phyloP scores from a whole-genome alignment of 2,113 vertebrate species.

The Gallinago media region DNA sequence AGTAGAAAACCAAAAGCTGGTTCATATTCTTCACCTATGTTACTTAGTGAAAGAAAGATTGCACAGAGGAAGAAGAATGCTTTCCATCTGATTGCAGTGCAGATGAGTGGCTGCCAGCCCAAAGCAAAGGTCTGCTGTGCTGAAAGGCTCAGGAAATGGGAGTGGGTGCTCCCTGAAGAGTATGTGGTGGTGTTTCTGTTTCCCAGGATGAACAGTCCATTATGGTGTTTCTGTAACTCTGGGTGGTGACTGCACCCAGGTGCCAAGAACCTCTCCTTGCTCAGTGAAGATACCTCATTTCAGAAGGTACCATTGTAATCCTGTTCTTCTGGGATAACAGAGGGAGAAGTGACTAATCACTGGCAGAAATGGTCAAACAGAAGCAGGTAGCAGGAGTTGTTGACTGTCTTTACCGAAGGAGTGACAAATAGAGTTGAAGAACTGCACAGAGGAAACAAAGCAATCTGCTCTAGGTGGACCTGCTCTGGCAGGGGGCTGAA shows the following conservation, averaged over 20 bases:
- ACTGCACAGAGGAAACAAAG: neutral
- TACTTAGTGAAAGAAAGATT: neutral
- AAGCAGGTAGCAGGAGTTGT: neutral
- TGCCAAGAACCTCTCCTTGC: neutral
- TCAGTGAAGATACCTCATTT: neutral
- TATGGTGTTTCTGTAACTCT: neutral
- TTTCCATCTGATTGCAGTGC: neutral
- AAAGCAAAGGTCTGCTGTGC: neutral
- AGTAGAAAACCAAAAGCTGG: neutral
- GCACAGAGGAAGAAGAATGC: neutral
- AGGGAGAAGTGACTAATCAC: neutral
- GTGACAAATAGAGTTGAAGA: neutral
- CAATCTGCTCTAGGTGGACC: no score
- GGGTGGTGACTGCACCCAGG: neutral
- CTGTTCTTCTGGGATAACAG: neutral
- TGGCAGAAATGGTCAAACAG: neutral
- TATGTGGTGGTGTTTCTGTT: neutral
- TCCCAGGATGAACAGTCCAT: neutral
- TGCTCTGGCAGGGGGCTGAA: no score
- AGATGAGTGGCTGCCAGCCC: neutral
- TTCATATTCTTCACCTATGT: fast-evolving
- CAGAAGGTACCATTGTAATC: neutral
- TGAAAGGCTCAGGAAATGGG: neutral
- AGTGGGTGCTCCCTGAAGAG: neutral
- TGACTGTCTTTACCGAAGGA: neutral